phyloP scores from a whole-genome alignment of 2,888 invertebrate species.

The Lasioglossum pauxillum region DNA sequence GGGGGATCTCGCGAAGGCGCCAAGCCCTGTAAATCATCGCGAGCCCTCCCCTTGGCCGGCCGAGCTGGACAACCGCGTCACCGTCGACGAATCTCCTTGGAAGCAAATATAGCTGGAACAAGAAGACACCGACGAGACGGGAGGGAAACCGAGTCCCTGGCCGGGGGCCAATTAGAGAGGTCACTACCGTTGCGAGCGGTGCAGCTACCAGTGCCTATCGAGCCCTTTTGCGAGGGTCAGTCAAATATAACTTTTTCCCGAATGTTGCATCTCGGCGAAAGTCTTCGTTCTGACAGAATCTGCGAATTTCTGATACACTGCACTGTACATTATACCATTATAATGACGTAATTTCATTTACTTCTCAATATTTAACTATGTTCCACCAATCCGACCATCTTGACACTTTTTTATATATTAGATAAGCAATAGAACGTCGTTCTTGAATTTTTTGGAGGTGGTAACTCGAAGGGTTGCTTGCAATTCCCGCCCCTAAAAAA shows the following conservation, averaged over 20 bases:
- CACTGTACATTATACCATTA: no score
- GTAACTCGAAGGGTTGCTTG: no score
- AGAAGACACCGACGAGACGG: constrained; percentile 68
- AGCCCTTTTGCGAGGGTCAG: not conserved
- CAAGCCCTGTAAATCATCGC: constrained; percentile 55
- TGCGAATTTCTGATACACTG: no score
- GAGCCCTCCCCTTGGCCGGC: constrained; percentile 31
- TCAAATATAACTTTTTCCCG: not conserved
- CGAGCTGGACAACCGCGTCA: constrained; percentile 66
- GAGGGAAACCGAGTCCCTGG: constrained; percentile 62
- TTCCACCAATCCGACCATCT: no score
- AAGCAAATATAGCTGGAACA: constrained; percentile 77
- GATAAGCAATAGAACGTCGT: no score
- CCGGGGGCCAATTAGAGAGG: constrained; percentile 73
- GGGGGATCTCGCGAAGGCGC: constrained; percentile 36
- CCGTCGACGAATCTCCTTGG: constrained; percentile 67
- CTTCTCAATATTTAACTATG: no score
- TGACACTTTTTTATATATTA: no score
- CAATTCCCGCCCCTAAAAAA: no score
- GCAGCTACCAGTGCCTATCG: not conserved
- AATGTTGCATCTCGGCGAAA: not conserved
- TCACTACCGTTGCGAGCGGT: constrained; percentile 32
- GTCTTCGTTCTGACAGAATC: no score
- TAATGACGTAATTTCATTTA: no score
- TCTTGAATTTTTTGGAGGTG: no score